Conservation (phyloP, 1,140 invertebrate genomes). For the Caenorhabditis inopinata region DNA sequence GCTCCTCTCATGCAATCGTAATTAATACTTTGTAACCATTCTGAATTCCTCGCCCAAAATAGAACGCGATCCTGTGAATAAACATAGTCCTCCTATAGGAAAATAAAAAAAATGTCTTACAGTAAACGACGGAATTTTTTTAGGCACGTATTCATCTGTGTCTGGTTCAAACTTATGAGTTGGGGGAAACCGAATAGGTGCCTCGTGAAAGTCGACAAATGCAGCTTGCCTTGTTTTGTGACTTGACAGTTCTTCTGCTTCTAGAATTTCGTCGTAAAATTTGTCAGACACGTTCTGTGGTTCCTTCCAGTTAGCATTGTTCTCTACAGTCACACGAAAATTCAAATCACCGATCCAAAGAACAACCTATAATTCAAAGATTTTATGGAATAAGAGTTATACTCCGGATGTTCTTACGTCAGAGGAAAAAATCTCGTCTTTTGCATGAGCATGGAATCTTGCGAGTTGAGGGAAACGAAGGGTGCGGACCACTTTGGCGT, state of each 20-base stretch:
- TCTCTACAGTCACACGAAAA: slow-evolving; percentile 26
- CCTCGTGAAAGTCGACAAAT: not conserved
- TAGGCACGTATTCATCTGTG: not conserved
- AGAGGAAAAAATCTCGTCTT: slow-evolving; percentile 34
- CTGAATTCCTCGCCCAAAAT: not conserved
- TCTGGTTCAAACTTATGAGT: slow-evolving; percentile 35
- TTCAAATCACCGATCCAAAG: slow-evolving; percentile 43
- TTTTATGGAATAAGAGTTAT: not conserved
- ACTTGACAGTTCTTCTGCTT: slow-evolving; percentile 29
- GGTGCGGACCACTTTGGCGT: not conserved
- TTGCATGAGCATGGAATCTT: not conserved
- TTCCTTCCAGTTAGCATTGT: not conserved
- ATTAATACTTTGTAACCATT: not conserved
- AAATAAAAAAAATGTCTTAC: not conserved
- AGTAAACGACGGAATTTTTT: slow-evolving; percentile 38
- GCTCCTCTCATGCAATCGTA: slow-evolving; percentile 11
- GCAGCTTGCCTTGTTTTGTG: not conserved
- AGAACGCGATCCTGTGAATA: slow-evolving; percentile 37
- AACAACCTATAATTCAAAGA: slow-evolving; percentile 28
- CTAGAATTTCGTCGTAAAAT: not conserved
- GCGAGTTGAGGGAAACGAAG: slow-evolving; percentile 28
- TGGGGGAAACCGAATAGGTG: slow-evolving; percentile 7
- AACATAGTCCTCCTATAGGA: not conserved
- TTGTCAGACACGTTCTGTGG: not conserved
- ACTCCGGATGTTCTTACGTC: slow-evolving; percentile 25